These are phyloP conservation scores for Willisornis vidua DNA, from an alignment of 2,113 vertebrate genomes.

Conservation along the genomic window DNA sequence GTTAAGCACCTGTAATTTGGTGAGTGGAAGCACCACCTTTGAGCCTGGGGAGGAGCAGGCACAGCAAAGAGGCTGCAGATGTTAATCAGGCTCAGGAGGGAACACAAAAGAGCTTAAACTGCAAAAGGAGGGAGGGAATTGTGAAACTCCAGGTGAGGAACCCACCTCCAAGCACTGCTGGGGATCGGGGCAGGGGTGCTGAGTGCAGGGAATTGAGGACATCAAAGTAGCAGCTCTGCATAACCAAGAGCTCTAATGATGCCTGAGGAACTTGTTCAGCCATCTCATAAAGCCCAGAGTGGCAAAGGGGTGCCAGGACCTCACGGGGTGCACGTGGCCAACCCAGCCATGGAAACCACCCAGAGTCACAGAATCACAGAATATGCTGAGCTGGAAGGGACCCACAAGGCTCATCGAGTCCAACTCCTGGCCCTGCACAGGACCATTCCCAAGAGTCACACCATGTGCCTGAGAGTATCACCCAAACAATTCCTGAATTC, in stretches of 20 bases:
- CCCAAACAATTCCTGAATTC: no score
- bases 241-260: neutral
- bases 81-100: neutral
- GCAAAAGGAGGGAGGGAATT: conserved; percentile 13
- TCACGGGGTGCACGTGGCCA: neutral
- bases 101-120: neutral
- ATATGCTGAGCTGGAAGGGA: no score
- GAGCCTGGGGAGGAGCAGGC: neutral
- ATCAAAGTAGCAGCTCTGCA: conserved; percentile 22
- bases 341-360: neutral
- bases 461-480: no score
- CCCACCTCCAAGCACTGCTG: neutral
- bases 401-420: no score
- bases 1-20: neutral
- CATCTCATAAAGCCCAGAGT: neutral
- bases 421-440: no score
- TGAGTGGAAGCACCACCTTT: neutral
- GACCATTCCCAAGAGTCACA: no score
- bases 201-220: neutral
- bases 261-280: neutral
- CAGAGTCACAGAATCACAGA: no score
- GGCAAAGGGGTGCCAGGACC: neutral
- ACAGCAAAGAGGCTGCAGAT: neutral
- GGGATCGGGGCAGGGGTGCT: neutral
- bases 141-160: neutral